phyloP scores from a whole-genome alignment of 2,888 invertebrate species.

The Cataglyphis albicans region DNA sequence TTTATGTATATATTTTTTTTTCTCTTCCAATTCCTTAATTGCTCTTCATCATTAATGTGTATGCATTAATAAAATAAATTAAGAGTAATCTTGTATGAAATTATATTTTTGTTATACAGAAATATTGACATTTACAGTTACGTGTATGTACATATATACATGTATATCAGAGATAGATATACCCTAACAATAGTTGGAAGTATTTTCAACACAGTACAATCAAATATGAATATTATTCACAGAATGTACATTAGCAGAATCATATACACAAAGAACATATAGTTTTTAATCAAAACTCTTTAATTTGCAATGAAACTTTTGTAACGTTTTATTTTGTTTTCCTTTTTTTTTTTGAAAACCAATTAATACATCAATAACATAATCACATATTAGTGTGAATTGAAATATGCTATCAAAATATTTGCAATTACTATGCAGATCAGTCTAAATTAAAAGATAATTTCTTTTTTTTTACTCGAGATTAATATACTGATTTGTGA shows the following conservation, averaged over 20 bases:
- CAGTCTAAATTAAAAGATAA: conserved; percentile 34
- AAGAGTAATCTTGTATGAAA: conserved; percentile 62
- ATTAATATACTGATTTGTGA: conserved; percentile 61
- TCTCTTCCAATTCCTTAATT: conserved; percentile 3
- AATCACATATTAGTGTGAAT: background rate
- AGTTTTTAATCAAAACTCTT: background rate
- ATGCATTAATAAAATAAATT: conserved; percentile 62
- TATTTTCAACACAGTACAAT: conserved; percentile 51
- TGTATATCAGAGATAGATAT: background rate
- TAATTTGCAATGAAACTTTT: background rate
- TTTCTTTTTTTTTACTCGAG: conserved; percentile 21
- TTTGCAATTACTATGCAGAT: conserved; percentile 64
- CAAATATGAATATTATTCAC: conserved; percentile 56
- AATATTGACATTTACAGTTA: conserved; percentile 64
- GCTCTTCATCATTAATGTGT: conserved; percentile 46
- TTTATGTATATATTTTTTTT: conserved; percentile 28
- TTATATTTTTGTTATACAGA: conserved; percentile 68
- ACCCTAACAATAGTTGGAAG: background rate
- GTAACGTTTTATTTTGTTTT: background rate
- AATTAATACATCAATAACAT: background rate
- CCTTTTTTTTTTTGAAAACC: background rate
- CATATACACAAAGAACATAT: background rate
- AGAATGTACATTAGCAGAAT: conserved; percentile 37
- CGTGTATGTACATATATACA: conserved; percentile 58
- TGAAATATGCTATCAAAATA: conserved; percentile 3